A percentile compares a stretch with the other conserved stretches of the same genome.
Conservation (phyloP, 2,113 vertebrate genomes). For the Emydocephalus ijimae region DNA sequence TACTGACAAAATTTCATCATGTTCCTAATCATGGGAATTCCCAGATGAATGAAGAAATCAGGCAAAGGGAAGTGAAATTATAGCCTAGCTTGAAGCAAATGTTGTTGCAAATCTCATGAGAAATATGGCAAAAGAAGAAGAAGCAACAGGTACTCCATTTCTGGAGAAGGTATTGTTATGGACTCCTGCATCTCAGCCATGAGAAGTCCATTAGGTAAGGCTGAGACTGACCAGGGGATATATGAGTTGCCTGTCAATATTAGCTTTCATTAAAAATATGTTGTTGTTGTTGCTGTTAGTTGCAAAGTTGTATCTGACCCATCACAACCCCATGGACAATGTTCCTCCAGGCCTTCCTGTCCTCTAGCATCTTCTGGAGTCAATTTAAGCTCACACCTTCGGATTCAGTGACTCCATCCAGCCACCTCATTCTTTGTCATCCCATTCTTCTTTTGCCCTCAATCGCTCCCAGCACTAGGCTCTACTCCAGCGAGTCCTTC, state of each 20-base stretch:
- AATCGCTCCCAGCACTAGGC: too few species aligned
- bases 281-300: too few species aligned
- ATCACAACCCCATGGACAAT: too few species aligned
- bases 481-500: too few species aligned
- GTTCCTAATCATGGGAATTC: conserved; percentile 3
- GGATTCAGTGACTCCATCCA: too few species aligned
- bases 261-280: background rate
- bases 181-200: background rate
- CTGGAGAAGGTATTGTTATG: background rate
- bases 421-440: too few species aligned
- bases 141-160: background rate
- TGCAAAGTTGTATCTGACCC: too few species aligned
- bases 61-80: conserved; percentile 4
- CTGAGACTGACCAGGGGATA: background rate
- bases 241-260: background rate
- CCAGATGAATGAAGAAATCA: conserved; percentile 11
- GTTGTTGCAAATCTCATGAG: background rate
- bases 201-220: background rate
- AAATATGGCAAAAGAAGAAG: background rate
- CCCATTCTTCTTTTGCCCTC: too few species aligned
- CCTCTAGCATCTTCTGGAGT: too few species aligned
- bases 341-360: too few species aligned
- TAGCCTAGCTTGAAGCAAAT: background rate
- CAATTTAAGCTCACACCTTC: too few species aligned
- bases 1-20: conserved; percentile 3